Conservation (phyloP, 2,888 invertebrate species). For the Rhingia campestris region DNA sequence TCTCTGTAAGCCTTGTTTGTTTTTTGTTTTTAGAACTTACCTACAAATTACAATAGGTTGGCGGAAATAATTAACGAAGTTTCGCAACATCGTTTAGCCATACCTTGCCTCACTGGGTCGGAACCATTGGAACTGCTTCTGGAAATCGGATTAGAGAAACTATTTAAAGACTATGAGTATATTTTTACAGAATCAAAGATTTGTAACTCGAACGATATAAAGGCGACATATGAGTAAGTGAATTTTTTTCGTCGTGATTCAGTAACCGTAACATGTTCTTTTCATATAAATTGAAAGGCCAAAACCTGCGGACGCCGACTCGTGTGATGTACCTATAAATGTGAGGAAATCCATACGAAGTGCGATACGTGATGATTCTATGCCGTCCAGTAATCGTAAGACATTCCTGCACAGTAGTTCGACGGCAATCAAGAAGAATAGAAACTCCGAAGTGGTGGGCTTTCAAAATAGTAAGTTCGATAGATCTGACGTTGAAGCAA, state of each 20-base stretch:
- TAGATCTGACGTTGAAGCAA: conserved; percentile 76
- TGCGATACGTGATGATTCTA: conserved; percentile 77
- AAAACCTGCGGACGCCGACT: conserved; percentile 20
- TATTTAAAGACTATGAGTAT: conserved; percentile 81
- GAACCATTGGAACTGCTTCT: conserved; percentile 82
- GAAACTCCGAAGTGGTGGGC: conserved; percentile 76
- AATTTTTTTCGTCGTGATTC: neutral
- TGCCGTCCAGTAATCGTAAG: conserved; percentile 76
- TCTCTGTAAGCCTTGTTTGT: conserved; percentile 11
- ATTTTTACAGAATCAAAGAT: conserved; percentile 82
- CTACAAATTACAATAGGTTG: conserved; percentile 81
- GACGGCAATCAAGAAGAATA: conserved; percentile 58
- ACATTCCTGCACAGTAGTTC: conserved; percentile 79
- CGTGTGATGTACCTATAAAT: conserved; percentile 71
- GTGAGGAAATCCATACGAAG: conserved; percentile 81
- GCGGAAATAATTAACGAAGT: conserved; percentile 82
- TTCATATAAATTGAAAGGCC: conserved; percentile 24
- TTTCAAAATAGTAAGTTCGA: conserved; percentile 81
- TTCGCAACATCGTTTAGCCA: conserved; percentile 81
- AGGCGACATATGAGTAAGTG: conserved; percentile 69
- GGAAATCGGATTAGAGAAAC: conserved; percentile 82
- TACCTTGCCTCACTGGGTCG: conserved; percentile 81
- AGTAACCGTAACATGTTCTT: neutral
- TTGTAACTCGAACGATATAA: conserved; percentile 78
- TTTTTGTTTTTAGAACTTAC: conserved; percentile 79